A percentile compares a stretch with the other conserved stretches of the same genome.
Evolutionary conservation across 2,113 vertebrate species (phyloP).

Genomic region (Perca flavescens): DNA sequence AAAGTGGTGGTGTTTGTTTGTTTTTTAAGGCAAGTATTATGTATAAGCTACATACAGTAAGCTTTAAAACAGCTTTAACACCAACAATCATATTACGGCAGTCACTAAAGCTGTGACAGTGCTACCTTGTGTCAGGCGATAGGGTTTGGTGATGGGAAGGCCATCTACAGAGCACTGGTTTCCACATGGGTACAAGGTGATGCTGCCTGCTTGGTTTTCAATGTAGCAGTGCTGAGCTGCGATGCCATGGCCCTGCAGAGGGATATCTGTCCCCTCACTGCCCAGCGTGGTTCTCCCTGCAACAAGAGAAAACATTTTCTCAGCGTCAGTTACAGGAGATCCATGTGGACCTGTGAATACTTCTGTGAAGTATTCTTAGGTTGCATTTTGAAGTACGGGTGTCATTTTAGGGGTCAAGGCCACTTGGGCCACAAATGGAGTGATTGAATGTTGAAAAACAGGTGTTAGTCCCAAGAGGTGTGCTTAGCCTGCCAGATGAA

Average conservation of each 20-base stretch:
- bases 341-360: conserved; percentile 24
- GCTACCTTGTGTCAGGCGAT: conserved; percentile 92
- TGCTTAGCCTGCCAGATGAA: conserved; percentile 29
- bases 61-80: neutral
- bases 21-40: neutral
- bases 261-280: conserved; percentile 87
- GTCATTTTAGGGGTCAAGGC: conserved; percentile 49
- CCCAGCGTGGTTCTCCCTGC: conserved; percentile 92
- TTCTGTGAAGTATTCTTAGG: conserved; percentile 60
- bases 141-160: conserved; percentile 83
- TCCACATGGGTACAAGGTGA: conserved; percentile 93
- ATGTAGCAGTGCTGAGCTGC: conserved; percentile 92
- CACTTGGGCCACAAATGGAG: conserved; percentile 21
- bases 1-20: neutral
- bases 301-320: conserved; percentile 50
- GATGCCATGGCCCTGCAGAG: conserved; percentile 90
- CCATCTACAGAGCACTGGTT: conserved; percentile 91
- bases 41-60: neutral
- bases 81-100: neutral
- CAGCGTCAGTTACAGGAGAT: conserved; percentile 43
- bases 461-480: conserved; percentile 43
- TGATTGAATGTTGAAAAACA: conserved; percentile 37
- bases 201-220: conserved; percentile 87
- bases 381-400: conserved; percentile 37
- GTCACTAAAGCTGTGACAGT: neutral